Conservation (phyloP, 2,113 vertebrate species). For the Progne subis region DNA sequence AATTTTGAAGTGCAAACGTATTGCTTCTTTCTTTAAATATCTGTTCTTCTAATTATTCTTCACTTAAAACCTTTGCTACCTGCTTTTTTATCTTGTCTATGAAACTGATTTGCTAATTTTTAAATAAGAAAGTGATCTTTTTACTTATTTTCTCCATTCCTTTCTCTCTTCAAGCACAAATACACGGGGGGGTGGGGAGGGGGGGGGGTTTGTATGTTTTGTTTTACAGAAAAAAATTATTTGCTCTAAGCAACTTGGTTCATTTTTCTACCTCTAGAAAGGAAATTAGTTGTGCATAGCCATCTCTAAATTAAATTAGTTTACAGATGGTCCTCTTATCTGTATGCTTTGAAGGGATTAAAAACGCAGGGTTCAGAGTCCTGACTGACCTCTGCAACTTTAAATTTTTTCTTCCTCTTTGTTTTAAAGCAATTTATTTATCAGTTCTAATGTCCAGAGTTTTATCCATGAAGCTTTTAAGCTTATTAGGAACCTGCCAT, state of each 20-base stretch:
- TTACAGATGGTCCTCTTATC: conserved; percentile 4
- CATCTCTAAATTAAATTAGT: conserved; percentile 10
- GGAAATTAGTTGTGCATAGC: not conserved
- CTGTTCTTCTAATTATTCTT: not conserved
- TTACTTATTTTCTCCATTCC: not conserved
- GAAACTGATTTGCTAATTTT: not conserved
- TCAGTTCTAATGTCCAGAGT: not conserved
- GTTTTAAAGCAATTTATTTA: conserved; percentile 33
- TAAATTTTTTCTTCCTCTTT: not conserved
- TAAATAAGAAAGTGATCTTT: not conserved
- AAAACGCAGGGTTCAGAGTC: not conserved
- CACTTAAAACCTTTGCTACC: not conserved
- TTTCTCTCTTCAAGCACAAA: not conserved
- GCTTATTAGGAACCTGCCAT: conserved; percentile 37
- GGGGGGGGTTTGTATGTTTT: not conserved
- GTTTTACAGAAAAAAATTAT: not conserved
- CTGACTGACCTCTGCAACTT: not conserved
- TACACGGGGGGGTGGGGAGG: too few relatives aligned
- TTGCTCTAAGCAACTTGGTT: not conserved
- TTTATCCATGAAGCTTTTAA: conserved; percentile 49
- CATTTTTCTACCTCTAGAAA: not conserved
- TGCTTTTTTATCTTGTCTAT: not conserved
- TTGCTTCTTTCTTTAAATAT: not conserved
- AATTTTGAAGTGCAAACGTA: not conserved
- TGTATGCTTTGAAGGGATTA: not conserved